These are phyloP conservation scores for Drosophila paranaensis DNA, from an alignment of 2,888 invertebrate species.

Conservation along the genomic window DNA sequence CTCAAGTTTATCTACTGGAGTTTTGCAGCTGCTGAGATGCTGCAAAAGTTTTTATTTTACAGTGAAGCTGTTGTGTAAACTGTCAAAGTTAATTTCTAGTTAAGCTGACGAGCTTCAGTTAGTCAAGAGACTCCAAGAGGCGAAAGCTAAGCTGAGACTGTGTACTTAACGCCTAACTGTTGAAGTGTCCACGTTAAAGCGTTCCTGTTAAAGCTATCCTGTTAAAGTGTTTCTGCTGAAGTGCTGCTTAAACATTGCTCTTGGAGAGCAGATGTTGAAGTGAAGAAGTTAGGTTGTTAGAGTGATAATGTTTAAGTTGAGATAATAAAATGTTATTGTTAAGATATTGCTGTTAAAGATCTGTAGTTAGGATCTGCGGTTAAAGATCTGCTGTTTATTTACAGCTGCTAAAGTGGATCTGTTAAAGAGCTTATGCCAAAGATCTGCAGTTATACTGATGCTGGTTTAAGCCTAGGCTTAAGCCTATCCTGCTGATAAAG, in stretches of 20 bases:
- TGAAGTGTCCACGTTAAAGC: background rate
- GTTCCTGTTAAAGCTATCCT: too few species aligned
- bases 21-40: background rate
- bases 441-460: too few species aligned
- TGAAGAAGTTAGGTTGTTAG: background rate
- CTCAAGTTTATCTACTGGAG: background rate
- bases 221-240: too few species aligned
- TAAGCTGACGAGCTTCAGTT: background rate
- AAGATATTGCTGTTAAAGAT: too few species aligned
- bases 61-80: conserved; percentile 1
- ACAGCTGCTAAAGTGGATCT: too few species aligned
- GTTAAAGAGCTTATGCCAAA: too few species aligned
- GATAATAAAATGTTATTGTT: too few species aligned
- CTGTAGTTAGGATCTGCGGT: too few species aligned
- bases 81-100: conserved; percentile 1
- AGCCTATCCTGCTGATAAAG: too few species aligned
- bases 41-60: background rate
- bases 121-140: background rate
- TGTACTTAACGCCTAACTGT: background rate
- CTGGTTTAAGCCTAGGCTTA: too few species aligned
- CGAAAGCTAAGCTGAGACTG: background rate
- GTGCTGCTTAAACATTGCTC: background rate
- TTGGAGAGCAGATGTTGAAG: background rate
- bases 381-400: too few species aligned
- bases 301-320: too few species aligned